A percentile compares a stretch with the other conserved stretches of the same genome.
Conservation (phyloP, 2,888 invertebrate species). For the Tipula unca region DNA sequence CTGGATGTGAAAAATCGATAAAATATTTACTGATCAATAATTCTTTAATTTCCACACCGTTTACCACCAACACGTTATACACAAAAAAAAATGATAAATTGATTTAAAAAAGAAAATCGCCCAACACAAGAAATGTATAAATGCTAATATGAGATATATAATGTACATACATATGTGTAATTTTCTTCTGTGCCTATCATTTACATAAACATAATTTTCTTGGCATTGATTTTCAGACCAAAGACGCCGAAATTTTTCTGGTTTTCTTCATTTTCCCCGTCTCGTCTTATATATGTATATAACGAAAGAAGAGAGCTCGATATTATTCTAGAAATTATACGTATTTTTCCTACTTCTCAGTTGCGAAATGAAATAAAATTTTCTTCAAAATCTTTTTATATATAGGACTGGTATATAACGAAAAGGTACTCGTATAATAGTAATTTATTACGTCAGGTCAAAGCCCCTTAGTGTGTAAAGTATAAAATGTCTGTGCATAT, state of each 20-base stretch:
- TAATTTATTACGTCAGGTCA: not conserved
- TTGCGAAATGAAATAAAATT: not conserved
- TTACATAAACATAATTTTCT: not conserved
- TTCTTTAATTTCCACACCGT: not conserved
- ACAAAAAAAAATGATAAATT: not conserved
- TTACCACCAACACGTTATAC: not conserved
- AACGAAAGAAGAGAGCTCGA: not conserved
- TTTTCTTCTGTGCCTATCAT: not conserved
- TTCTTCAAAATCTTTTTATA: not conserved
- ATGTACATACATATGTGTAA: not conserved
- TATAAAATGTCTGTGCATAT: not conserved
- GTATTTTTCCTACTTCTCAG: not conserved
- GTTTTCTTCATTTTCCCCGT: not conserved
- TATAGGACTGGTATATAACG: not conserved
- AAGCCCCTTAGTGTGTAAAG: not conserved
- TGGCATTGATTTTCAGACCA: slow-evolving; percentile 4
- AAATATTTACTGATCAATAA: not conserved
- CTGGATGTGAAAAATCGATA: too few relatives aligned
- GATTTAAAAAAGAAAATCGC: not conserved
- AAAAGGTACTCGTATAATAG: not conserved
- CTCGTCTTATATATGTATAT: not conserved
- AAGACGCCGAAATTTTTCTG: not conserved
- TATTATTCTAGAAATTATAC: not conserved
- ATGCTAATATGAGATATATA: not conserved
- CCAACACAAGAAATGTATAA: not conserved